These are phyloP conservation scores for Rhyzopertha dominica DNA, from an alignment of 1,140 invertebrate species.

Conservation along the genomic window DNA sequence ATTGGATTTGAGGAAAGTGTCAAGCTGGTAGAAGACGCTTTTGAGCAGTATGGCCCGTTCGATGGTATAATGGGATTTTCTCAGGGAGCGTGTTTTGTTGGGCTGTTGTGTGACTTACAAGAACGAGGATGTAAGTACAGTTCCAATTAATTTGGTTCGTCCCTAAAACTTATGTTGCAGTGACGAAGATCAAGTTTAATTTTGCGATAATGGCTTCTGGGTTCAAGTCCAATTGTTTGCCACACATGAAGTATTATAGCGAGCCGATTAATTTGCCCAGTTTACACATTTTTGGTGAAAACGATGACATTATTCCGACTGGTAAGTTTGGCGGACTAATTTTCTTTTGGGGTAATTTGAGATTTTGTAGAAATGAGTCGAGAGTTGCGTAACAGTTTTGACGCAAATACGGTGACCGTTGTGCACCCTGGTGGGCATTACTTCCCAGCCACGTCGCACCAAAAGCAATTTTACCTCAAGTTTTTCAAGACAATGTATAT, in stretches of 20 bases:
- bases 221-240: slow-evolving; percentile 72
- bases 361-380: slow-evolving; percentile 42
- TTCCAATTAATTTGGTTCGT: not conserved
- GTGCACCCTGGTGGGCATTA: slow-evolving; percentile 78
- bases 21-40: slow-evolving; percentile 58
- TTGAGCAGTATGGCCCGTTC: slow-evolving; percentile 72
- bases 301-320: slow-evolving; percentile 77
- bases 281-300: slow-evolving; percentile 76
- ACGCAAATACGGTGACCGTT: slow-evolving; percentile 55
- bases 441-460: slow-evolving; percentile 63
- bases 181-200: slow-evolving; percentile 57
- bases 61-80: slow-evolving; percentile 87
- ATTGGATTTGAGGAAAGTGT: slow-evolving; percentile 80
- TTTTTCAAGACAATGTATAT: slow-evolving; percentile 46
- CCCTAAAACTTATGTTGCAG: slow-evolving; percentile 28
- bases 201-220: slow-evolving; percentile 82
- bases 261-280: slow-evolving; percentile 65
- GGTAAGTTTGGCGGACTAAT: slow-evolving; percentile 47
- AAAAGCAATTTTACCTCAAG: slow-evolving; percentile 62
- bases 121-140: slow-evolving; percentile 55
- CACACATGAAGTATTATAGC: slow-evolving; percentile 69
- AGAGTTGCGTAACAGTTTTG: slow-evolving; percentile 61
- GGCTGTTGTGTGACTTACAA: slow-evolving; percentile 73
- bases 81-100: slow-evolving; percentile 76
- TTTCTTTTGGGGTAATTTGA: slow-evolving; percentile 3